Base-by-base conservation (phyloP, 2,797 vertebrate genomes). In the Catharus ustulatus region DNA sequence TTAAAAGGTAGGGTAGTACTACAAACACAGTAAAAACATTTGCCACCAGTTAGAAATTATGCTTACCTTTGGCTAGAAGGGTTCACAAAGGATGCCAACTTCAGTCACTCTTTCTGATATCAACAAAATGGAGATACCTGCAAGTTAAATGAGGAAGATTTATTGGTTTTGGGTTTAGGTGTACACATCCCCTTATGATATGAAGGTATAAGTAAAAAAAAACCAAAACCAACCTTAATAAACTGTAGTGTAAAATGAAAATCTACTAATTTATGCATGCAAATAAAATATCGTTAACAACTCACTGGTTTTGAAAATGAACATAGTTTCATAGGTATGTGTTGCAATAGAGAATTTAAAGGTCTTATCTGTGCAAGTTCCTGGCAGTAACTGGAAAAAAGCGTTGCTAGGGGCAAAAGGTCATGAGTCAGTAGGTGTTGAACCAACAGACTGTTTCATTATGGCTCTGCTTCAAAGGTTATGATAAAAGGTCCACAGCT, bases 61-160 rank as follows among this genome's bases (percentile, higher is more conserved):
- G 19, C 68, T 84, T 86, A 97, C 96, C 96, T 96, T 97, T 96
- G 95, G 94, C 80, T 86, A 89, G 66, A 84, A 92, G 40, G 13
- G 59, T 69, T 91, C 79, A 67, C 55, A 63, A 84, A 91, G 32
- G 48, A 89, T 48, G 79, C 42, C 69, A 81, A 49, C n/a, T 86
- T 68, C 15, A 83, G 34, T 76, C 89, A 45, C 76, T 59, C 43
- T 77, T 66, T 68, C 52, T 59, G 42, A 2, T 84, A 94, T 94
- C 76, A 95, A 68, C 87, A 95, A 75, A 88, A 73, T 16, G 27
- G 27, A 93, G 79, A 83, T n/a, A 93, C 32, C 96, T 97, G 73
- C 46, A 96, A 93, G 66, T 78, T 52, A 93, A 92, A 90, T 16
- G 8, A 91, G 69, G 92, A 87, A 86, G 4, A 6, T 46, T 57